These are phyloP conservation scores for Vanessa tameamea DNA, from an alignment of 1,140 invertebrate genomes.

Conservation along the genomic window DNA sequence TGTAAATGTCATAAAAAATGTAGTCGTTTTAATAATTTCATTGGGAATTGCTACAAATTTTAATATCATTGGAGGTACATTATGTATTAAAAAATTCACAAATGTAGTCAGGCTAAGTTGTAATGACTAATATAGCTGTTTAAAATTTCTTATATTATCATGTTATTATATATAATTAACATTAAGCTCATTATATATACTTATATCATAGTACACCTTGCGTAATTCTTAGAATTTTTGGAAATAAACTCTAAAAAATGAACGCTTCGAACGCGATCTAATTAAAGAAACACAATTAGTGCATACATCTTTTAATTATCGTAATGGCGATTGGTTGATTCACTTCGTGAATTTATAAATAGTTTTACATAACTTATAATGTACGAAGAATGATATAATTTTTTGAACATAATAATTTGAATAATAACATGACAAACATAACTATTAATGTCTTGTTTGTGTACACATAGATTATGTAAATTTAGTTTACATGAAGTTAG, in stretches of 20 bases:
- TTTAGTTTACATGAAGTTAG: too few species aligned
- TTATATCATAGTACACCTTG: not conserved
- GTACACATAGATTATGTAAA: too few species aligned
- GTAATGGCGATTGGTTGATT: not conserved
- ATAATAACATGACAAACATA: too few species aligned
- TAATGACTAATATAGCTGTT: not conserved
- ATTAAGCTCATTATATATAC: not conserved
- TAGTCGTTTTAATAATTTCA: too few species aligned
- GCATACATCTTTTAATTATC: not conserved
- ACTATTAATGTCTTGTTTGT: too few species aligned
- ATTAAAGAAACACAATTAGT: not conserved
- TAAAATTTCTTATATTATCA: not conserved
- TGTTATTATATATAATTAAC: not conserved
- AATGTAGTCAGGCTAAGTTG: not conserved
- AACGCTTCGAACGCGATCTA: not conserved
- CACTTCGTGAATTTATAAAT: not conserved
- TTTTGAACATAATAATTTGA: too few species aligned
- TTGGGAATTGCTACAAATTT: too few species aligned
- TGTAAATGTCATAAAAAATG: too few species aligned
- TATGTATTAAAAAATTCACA: not conserved
- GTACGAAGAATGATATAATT: too few species aligned
- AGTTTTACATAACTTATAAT: not conserved
- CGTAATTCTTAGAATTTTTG: conserved; percentile 11
- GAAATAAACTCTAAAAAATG: not conserved
- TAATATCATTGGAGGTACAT: too few species aligned